Evolutionary conservation across 2,888 invertebrate genomes (phyloP), one percentile per base, ranked within the genome.

Genomic region (Limenitis camilla): DNA sequence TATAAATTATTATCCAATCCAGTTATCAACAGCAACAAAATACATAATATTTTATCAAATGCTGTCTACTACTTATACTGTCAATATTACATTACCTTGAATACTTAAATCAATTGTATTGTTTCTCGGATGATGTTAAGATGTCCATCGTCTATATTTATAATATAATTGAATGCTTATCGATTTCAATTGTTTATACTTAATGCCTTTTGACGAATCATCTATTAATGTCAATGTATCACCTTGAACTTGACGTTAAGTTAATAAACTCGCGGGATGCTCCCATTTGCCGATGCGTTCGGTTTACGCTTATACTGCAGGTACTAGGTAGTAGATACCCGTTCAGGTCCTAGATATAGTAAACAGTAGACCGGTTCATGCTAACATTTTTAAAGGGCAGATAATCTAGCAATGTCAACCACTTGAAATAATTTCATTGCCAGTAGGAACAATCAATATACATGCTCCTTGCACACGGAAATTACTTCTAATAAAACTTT

Each of bases 191-290:
- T 42, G 48, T 49, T 52, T 55, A 58, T 60, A 61, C 55, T 56
- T 54, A 55, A 51, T 57, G 50, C 41, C 47, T 59, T 72, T 81
- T 85, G 84, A 85, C 81, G 81, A 77, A 85, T 83, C 74, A 69
- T 62, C 68, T 69, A 71, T 71, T 75, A 88, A 88, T 88, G 86
- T 75, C 88, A 88, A 85, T 69, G 87, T 65, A 74, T 78, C 74
- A 67, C 88, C 88, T 86, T 88, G 88, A 88, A 83, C 88, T 81
- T 84, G 76, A 67, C 70, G 40, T 35, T 43, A 8, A 32, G 11
- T 50, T 43, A 45, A 73, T 72, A 69, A 75, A 66, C 72, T 70
- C 69, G 76, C 76, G 70, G 71, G 78, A 72, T 76, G 72, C 72
- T 75, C 68, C 71, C 64, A 67, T 55, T 52, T 66, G 66, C 66